Evolutionary conservation across 2,113 vertebrate species (phyloP).

Genomic region (Apistogramma diplotaenia): DNA sequence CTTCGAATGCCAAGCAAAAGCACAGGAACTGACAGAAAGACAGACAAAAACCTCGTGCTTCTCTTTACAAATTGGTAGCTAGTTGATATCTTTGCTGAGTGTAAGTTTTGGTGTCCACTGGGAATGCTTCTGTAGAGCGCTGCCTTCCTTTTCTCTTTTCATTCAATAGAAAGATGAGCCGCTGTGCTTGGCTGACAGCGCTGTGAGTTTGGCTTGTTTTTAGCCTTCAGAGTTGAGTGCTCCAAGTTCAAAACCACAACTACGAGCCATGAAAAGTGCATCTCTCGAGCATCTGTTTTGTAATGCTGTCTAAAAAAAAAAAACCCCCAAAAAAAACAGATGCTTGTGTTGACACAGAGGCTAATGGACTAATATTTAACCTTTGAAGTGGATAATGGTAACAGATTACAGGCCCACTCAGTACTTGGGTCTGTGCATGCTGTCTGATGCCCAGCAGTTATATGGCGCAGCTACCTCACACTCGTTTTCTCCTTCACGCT

Average conservation of each 20-base stretch:
- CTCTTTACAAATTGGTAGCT: constrained; percentile 56
- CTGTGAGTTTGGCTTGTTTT: constrained; percentile 30
- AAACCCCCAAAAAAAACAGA: not conserved
- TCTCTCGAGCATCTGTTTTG: constrained; percentile 30
- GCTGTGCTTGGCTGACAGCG: constrained; percentile 20
- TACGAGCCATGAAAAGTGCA: constrained; percentile 21
- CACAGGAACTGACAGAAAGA: constrained; percentile 16
- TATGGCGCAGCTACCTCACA: constrained; percentile 1
- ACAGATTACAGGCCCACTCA: constrained; percentile 34
- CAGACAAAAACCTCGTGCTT: constrained; percentile 25
- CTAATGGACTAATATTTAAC: constrained; percentile 29
- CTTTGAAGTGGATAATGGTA: constrained; percentile 40
- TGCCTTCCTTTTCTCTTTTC: constrained; percentile 23
- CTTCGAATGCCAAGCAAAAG: not conserved
- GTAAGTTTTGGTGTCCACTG: constrained; percentile 33
- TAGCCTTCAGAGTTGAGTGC: constrained; percentile 27
- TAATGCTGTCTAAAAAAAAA: not conserved
- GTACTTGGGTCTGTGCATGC: constrained; percentile 13
- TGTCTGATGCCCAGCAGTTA: constrained; percentile 48
- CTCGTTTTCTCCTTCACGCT: constrained; percentile 5
- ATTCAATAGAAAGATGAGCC: constrained; percentile 9
- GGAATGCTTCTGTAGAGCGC: constrained; percentile 35
- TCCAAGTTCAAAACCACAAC: constrained; percentile 39
- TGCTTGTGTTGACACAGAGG: constrained; percentile 3
- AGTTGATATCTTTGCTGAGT: constrained; percentile 32